phyloP scores from a whole-genome alignment of 2,797 vertebrate genomes.

The Alauda arvensis region DNA sequence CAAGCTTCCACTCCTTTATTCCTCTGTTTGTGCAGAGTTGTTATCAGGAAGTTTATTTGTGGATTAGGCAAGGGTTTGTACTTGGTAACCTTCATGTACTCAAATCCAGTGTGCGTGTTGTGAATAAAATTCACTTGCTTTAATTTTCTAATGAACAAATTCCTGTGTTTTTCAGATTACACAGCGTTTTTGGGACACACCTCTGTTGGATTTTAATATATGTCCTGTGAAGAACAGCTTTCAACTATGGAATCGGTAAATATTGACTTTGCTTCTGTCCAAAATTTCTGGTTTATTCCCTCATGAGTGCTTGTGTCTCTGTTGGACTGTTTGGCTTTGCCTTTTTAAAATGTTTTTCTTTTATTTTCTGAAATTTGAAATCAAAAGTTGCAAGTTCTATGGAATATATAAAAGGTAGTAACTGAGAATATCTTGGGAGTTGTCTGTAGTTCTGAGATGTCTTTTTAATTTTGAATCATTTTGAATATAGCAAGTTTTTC shows the following conservation, averaged over 20 bases:
- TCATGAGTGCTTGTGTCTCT: neutral
- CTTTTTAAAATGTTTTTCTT: neutral
- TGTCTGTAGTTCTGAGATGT: neutral
- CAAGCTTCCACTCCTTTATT: neutral
- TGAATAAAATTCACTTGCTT: neutral
- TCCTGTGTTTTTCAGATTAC: constrained; percentile 66
- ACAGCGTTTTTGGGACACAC: constrained; percentile 15
- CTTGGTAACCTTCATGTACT: neutral
- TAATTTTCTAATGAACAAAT: neutral
- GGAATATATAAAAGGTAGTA: neutral
- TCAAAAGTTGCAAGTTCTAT: neutral
- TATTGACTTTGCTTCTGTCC: constrained; percentile 15
- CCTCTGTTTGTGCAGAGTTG: neutral
- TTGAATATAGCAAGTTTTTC: neutral
- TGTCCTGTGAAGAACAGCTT: constrained; percentile 55
- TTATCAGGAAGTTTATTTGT: neutral
- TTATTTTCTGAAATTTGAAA: neutral
- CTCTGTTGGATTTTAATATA: constrained; percentile 65
- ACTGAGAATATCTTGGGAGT: neutral
- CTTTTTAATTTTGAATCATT: neutral
- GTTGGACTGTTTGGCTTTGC: neutral
- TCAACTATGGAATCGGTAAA: constrained; percentile 80
- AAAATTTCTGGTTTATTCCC: neutral
- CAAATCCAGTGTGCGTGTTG: neutral
- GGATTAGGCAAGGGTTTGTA: neutral